These are phyloP conservation scores for Neodiprion virginianus DNA, from an alignment of 1,140 invertebrate species.

Conservation along the genomic window DNA sequence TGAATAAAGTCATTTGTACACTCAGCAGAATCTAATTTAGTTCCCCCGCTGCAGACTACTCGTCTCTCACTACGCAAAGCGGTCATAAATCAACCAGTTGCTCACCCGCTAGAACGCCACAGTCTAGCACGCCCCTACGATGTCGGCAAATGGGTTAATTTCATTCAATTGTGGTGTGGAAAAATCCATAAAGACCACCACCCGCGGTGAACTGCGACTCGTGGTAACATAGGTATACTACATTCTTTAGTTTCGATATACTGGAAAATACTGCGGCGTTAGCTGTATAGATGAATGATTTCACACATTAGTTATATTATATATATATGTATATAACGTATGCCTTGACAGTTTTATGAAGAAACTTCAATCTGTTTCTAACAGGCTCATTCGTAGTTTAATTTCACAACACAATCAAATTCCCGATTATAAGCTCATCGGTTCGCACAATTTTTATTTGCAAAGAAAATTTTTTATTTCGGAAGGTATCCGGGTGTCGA, in stretches of 20 bases:
- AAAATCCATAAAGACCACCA: constrained; percentile 8
- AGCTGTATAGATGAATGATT: too few species aligned
- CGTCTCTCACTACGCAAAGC: constrained; percentile 40
- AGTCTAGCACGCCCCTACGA: constrained; percentile 54
- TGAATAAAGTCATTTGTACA: constrained; percentile 61
- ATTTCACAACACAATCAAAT: too few species aligned
- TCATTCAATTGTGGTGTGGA: constrained; percentile 10
- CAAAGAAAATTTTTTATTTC: too few species aligned
- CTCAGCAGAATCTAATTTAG: constrained; percentile 54
- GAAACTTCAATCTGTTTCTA: too few species aligned
- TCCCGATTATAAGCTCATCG: too few species aligned
- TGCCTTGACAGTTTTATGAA: too few species aligned
- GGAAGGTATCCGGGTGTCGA: too few species aligned
- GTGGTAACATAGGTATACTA: background rate
- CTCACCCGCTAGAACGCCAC: constrained; percentile 37
- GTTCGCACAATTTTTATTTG: too few species aligned
- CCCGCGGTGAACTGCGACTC: background rate
- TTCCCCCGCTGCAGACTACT: constrained; percentile 26
- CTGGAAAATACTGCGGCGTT: background rate
- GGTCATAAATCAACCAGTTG: constrained; percentile 63
- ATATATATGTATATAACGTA: too few species aligned
- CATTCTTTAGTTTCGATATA: background rate
- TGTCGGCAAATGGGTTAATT: constrained; percentile 58
- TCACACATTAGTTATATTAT: too few species aligned
- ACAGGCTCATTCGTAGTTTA: too few species aligned